phyloP scores from a whole-genome alignment of 2,797 vertebrate genomes.

The Cetoscarus ocellatus region DNA sequence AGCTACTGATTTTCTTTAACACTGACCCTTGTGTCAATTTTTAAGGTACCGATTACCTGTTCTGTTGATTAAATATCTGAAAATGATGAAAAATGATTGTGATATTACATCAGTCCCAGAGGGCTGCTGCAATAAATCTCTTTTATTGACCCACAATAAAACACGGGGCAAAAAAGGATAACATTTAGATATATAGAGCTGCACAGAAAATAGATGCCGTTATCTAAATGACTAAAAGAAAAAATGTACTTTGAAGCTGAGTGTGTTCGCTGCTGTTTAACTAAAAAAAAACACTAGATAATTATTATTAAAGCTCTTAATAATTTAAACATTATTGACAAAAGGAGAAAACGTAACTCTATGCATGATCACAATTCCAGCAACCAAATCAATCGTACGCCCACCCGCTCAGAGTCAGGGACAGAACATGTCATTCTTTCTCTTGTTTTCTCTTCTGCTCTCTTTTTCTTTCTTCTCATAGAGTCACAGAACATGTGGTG shows the following conservation, averaged over 20 bases:
- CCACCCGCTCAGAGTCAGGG: slow-evolving; percentile 41
- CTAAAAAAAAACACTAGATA: too few species aligned
- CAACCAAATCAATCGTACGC: neutral
- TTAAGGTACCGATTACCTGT: neutral
- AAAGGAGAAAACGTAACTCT: too few species aligned
- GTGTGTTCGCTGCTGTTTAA: too few species aligned
- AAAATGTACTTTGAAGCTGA: too few species aligned
- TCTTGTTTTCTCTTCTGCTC: slow-evolving; percentile 23
- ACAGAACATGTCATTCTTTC: slow-evolving; percentile 69
- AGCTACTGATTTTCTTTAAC: neutral
- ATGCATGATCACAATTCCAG: neutral
- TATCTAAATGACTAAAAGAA: neutral
- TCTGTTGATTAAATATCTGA: neutral
- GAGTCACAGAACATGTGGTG: slow-evolving; percentile 64
- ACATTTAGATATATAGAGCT: too few species aligned
- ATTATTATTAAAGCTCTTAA: neutral
- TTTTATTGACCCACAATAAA: too few species aligned
- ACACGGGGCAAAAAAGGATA: too few species aligned
- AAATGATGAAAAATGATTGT: neutral
- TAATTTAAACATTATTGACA: too few species aligned
- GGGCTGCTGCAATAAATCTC: neutral
- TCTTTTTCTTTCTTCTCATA: slow-evolving; percentile 34
- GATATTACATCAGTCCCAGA: neutral
- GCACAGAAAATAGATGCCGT: too few species aligned
- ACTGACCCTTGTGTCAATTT: neutral